Conservation (phyloP, 1,140 invertebrate genomes). For the Meloidogyne exigua region DNA sequence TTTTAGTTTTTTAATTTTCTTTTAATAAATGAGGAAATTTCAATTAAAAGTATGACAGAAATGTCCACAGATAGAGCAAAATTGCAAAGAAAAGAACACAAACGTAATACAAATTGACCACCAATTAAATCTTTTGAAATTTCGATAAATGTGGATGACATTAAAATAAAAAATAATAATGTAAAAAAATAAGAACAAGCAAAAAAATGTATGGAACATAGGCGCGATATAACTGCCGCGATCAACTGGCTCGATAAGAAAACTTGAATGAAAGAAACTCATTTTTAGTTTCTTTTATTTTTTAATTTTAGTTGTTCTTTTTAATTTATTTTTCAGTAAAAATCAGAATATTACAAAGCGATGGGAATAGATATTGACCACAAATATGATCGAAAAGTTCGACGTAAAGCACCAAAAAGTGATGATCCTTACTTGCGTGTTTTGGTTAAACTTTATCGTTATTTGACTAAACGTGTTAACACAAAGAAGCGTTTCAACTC, state of each 20-base stretch:
- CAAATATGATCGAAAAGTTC: slow-evolving; percentile 96
- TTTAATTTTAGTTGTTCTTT: no score
- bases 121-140: background rate
- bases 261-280: no score
- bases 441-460: slow-evolving; percentile 70
- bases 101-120: slow-evolving; percentile 34
- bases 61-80: no score
- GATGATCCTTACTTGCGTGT: slow-evolving; percentile 95
- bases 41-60: no score
- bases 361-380: slow-evolving; percentile 97
- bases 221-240: no score
- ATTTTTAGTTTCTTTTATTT: no score
- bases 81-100: slow-evolving; percentile 48
- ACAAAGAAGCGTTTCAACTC: slow-evolving; percentile 77
- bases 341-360: background rate
- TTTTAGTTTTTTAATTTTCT: no score
- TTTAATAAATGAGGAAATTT: no score
- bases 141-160: background rate
- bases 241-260: no score
- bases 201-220: no score
- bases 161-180: background rate
- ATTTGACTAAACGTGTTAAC: slow-evolving; percentile 36
- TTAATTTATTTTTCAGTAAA: background rate
- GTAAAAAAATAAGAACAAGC: no score
- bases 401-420: slow-evolving; percentile 88